These are phyloP conservation scores for Luperina testacea DNA, from an alignment of 2,888 invertebrate species.

Conservation along the genomic window DNA sequence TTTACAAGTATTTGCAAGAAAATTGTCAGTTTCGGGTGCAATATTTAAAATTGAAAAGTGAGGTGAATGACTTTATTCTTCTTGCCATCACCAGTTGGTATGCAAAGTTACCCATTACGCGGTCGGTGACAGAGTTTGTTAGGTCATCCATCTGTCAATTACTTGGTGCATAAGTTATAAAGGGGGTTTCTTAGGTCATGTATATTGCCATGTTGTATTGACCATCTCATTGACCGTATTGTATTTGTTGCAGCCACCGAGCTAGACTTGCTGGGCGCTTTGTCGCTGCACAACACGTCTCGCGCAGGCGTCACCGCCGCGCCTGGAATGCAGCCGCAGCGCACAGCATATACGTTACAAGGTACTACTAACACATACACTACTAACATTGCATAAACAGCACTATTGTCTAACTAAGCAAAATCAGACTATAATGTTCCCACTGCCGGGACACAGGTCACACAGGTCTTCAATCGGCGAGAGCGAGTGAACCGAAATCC, in stretches of 20 bases:
- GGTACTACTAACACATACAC: constrained; percentile 82
- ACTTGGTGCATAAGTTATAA: neutral
- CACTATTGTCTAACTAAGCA: neutral
- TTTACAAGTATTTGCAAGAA: too few species aligned
- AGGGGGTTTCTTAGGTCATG: neutral
- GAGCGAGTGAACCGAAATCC: too few species aligned
- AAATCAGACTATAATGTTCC: neutral
- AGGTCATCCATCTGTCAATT: neutral
- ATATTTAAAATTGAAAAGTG: neutral
- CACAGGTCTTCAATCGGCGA: too few species aligned
- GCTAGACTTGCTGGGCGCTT: constrained; percentile 94
- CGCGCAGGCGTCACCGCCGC: constrained; percentile 92
- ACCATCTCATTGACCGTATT: neutral
- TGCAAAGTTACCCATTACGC: too few species aligned
- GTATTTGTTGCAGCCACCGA: constrained; percentile 90
- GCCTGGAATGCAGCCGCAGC: constrained; percentile 92
- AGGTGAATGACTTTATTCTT: neutral
- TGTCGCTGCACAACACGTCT: constrained; percentile 94
- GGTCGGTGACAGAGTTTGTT: neutral
- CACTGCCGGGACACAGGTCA: neutral
- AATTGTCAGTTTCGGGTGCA: neutral
- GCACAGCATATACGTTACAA: constrained; percentile 93
- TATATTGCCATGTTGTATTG: neutral
- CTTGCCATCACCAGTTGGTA: neutral
- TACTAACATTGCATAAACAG: neutral